Evolutionary conservation across 2,888 invertebrate genomes (phyloP), one percentile per base, ranked within the genome.

Genomic region (Drepana falcataria): DNA sequence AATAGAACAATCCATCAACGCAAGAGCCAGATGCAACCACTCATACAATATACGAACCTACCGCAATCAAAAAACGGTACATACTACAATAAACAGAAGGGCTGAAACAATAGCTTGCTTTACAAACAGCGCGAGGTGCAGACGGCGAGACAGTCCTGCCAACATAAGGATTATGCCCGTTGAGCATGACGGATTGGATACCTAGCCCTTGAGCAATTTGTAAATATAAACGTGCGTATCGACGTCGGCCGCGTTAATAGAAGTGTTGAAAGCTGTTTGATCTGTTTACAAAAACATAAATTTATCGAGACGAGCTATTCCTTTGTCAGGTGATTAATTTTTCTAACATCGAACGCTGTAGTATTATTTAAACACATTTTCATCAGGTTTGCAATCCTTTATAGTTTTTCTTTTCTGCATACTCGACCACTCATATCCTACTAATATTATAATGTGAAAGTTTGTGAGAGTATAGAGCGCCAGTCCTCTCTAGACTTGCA

Each of bases 1-100:
- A 55, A 48, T 35, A 54, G 49, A 53, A 55, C 53, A 51, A 48
- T 53, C 57, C 53, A 59, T 57, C 53, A 55, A 51, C 47, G 34
- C 44, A 34, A 48, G 35, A 37, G 48, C 55, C 66, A 69, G 64
- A 60, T 68, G 67, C 60, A 58, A 55, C 59, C 9, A 48, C 61
- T 66, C 69, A 64, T 55, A 59, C 58, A 56, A 65, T 68, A 68
- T 63, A 66, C 47, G 54, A 60, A 61, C 65, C 65, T 63, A 61
- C 60, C 62, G 59, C 64, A 66, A 65, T 63, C 57, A 54, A 56
- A 53, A 51, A 59, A 53, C 48, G 59, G 64, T 59, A 62, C 65
- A 61, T 71, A 69, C 60, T 73, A 75, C 69, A 78, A 75, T 72
- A 78, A 77, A 78, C 72, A 71, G 61, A 62, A 44, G 56, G 52